A percentile compares a stretch with the other conserved stretches of the same genome.
Evolutionary conservation across 2,888 invertebrate genomes (phyloP).

Genomic region (Brassicogethes aeneus): DNA sequence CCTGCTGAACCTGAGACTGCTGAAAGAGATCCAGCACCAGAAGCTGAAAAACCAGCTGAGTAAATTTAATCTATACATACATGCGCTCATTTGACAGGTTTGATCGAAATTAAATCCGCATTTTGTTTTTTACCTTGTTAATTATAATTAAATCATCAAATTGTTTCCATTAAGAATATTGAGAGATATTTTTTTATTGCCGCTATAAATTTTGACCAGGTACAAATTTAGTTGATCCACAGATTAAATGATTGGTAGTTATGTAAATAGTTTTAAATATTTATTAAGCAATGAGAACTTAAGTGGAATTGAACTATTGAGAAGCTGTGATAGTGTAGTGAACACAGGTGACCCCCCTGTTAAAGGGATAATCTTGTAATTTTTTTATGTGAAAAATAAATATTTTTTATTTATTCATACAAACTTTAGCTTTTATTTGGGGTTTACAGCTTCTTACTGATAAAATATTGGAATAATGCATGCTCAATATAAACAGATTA

Average conservation of each 20-base stretch:
- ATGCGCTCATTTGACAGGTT: not conserved
- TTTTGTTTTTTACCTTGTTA: too few relatives aligned
- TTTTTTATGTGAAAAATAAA: slow-evolving; percentile 16
- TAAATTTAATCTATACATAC: slow-evolving; percentile 4
- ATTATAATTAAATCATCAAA: too few relatives aligned
- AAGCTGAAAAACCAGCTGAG: slow-evolving; percentile 3
- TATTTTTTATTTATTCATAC: slow-evolving; percentile 16
- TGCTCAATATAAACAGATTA: too few relatives aligned
- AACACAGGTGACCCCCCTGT: slow-evolving; percentile 38
- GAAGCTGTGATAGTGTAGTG: slow-evolving; percentile 38
- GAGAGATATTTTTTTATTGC: too few relatives aligned
- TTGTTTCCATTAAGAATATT: too few relatives aligned
- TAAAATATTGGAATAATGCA: slow-evolving; percentile 4
- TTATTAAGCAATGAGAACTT: slow-evolving; percentile 8
- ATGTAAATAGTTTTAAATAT: too few relatives aligned
- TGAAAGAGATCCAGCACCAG: not conserved
- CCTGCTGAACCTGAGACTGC: slow-evolving; percentile 1
- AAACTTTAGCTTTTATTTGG: slow-evolving; percentile 13
- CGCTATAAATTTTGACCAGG: too few relatives aligned
- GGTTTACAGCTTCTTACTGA: too few relatives aligned
- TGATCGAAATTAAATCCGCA: slow-evolving; percentile 2
- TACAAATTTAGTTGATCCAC: too few relatives aligned
- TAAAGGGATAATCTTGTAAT: slow-evolving; percentile 20
- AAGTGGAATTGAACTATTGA: slow-evolving; percentile 1
- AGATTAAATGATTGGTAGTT: too few relatives aligned